Percentiles rank a stretch among this genome's conserved stretches.
Evolutionary conservation across 2,888 invertebrate species (phyloP).

Genomic region (Cryptocephalus moraei): DNA sequence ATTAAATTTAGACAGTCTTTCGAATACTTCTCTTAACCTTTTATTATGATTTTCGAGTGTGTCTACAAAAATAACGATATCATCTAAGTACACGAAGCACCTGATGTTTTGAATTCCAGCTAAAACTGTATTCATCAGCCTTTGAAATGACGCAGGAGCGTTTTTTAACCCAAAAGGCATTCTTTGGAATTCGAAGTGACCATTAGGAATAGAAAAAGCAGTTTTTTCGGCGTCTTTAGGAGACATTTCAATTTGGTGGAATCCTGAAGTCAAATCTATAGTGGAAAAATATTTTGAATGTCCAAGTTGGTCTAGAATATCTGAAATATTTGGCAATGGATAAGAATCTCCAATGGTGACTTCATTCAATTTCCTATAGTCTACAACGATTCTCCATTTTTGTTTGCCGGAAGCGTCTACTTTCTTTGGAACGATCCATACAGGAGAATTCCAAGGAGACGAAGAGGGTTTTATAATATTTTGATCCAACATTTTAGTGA

Average conservation of each 20-base stretch:
- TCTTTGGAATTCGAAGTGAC: conserved; percentile 25
- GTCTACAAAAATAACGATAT: conserved; percentile 24
- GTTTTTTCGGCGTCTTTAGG: conserved; percentile 26
- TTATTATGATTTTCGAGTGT: conserved; percentile 18
- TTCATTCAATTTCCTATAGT: conserved; percentile 21
- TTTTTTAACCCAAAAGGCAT: conserved; percentile 33
- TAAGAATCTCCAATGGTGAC: conserved; percentile 28
- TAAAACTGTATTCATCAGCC: conserved; percentile 24
- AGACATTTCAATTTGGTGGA: conserved; percentile 29
- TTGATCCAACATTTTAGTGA: conserved; percentile 13
- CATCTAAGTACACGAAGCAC: conserved; percentile 30
- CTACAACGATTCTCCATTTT: conserved; percentile 13
- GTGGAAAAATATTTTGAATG: conserved; percentile 29
- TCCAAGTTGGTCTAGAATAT: conserved; percentile 31
- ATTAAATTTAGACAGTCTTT: conserved; percentile 11
- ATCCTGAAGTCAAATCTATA: conserved; percentile 31
- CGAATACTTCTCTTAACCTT: conserved; percentile 16
- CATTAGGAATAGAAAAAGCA: conserved; percentile 26
- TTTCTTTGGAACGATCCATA: conserved; percentile 22
- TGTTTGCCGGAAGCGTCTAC: conserved; percentile 12
- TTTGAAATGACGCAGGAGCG: conserved; percentile 28
- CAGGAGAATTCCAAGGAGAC: conserved; percentile 8
- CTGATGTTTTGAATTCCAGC: conserved; percentile 17
- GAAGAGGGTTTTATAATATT: conserved; percentile 5
- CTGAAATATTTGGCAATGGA: conserved; percentile 29